Conservation (phyloP, 1,140 invertebrate species). For the Caerostris extrusa region DNA sequence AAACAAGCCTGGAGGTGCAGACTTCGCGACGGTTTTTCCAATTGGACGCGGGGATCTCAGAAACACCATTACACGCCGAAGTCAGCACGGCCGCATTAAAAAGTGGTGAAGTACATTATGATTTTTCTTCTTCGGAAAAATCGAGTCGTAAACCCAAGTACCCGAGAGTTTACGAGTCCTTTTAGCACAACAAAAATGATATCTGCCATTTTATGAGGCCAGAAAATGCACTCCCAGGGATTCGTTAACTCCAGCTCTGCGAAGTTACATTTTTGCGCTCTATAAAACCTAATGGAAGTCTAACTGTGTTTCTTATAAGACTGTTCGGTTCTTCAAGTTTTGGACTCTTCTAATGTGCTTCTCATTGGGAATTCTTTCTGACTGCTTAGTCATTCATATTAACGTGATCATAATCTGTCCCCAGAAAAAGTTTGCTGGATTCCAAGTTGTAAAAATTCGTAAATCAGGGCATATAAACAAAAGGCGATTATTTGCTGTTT, state of each 20-base stretch:
- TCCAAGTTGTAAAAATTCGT: no score
- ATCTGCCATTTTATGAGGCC: conserved; percentile 34
- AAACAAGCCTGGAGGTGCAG: not conserved
- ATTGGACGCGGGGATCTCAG: not conserved
- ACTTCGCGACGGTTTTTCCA: not conserved
- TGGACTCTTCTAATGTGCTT: not conserved
- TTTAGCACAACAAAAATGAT: conserved; percentile 62
- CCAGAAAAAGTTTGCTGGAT: no score
- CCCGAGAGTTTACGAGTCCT: conserved; percentile 54
- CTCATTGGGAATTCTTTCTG: not conserved
- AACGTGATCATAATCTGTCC: not conserved
- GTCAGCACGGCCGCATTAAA: conserved; percentile 32
- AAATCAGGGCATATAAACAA: no score
- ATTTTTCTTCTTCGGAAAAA: conserved; percentile 56
- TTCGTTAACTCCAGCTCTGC: conserved; percentile 14
- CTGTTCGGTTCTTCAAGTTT: not conserved
- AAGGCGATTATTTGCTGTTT: no score
- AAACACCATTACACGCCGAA: not conserved
- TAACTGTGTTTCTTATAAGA: not conserved
- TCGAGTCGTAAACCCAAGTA: conserved; percentile 54
- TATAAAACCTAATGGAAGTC: conserved; percentile 58
- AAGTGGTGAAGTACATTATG: conserved; percentile 56
- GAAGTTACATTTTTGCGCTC: conserved; percentile 60
- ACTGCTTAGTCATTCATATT: conserved; percentile 5
- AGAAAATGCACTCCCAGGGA: conserved; percentile 45